Evolutionary conservation across 2,113 vertebrate genomes (phyloP), one percentile per base, ranked within the genome.

Genomic region (Typhlomys cinereus): DNA sequence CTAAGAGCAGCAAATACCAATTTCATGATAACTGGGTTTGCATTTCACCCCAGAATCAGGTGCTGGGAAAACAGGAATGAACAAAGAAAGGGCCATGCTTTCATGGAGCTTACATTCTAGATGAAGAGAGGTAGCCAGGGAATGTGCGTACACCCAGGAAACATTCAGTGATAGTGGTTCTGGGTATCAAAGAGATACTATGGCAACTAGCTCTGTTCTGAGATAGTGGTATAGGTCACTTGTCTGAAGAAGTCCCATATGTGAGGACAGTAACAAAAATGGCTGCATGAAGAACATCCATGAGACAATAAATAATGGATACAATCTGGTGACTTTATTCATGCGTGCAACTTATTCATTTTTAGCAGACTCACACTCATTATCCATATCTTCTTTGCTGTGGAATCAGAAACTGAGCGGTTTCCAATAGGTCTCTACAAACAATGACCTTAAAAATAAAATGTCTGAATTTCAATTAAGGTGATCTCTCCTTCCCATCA

Each of bases 171-270:
- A 27, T 29, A 46, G 46, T 41, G 29, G n/a, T n/a, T 54, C 66
- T 23, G 66, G 1, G 5, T 57, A 17, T 46, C 64, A 90, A 76
- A 83, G 88, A 90, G 44, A 80, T 17, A n/a, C 67, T 36, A 21
- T 0, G 27, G 0, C 17, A 39, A 29, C 3, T 34, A 75, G n/a
- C 3, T 36, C 0, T 14, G 31, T 36, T 18, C 23, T 7, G 0
- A 44, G 21, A 34, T n/a, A 41, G 14, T 69, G 74, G 27, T 21
- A 34, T 31, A 69, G 44, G 36, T 7, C 9, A 14, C 14, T n/a
- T 67, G 8, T 75, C n/a, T 52, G 25, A 61, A 34, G 21, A 79
- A 61, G 1, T 8, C 46, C 84, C 25, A 29, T n/a, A 1, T 13
- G 5, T 52, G 12, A 57, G 61, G 34, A 46, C 29, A 74, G n/a